Evolutionary conservation across 2,797 vertebrate species (phyloP).

Genomic region (Eupleurogrammus muticus): DNA sequence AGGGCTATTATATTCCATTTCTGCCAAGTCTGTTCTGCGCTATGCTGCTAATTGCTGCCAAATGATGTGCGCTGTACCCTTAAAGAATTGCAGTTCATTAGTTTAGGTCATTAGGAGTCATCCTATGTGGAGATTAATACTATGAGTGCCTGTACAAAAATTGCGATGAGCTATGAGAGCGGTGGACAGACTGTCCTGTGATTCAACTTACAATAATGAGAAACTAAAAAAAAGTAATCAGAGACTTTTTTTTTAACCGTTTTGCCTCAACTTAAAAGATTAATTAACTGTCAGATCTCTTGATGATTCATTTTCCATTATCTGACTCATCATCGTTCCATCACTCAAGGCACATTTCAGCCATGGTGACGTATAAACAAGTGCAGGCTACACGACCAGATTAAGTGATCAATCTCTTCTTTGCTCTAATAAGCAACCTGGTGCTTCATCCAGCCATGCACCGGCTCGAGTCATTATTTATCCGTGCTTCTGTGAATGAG

Average conservation of each 20-base stretch:
- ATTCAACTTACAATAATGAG: neutral
- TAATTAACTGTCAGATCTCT: neutral
- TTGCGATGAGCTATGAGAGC: neutral
- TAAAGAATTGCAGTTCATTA: too few species aligned
- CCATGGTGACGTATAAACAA: neutral
- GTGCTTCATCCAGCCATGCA: conserved; percentile 28
- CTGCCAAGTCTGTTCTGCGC: too few species aligned
- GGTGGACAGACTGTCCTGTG: too few species aligned
- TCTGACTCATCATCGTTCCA: neutral
- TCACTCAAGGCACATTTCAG: neutral
- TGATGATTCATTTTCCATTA: neutral
- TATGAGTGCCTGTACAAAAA: neutral
- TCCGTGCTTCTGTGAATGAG: conserved; percentile 12
- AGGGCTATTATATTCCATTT: too few species aligned
- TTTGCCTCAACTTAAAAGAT: neutral
- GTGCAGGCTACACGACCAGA: neutral
- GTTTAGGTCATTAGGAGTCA: too few species aligned
- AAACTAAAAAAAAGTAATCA: neutral
- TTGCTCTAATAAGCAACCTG: conserved; percentile 20
- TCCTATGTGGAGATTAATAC: neutral
- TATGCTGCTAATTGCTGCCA: too few species aligned
- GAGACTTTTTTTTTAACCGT: neutral
- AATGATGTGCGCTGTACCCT: too few species aligned
- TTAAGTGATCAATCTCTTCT: conserved; percentile 16
- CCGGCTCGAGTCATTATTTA: conserved; percentile 32